Base-by-base conservation (phyloP, 2,113 vertebrate species). In the Brachirus orientalis region DNA sequence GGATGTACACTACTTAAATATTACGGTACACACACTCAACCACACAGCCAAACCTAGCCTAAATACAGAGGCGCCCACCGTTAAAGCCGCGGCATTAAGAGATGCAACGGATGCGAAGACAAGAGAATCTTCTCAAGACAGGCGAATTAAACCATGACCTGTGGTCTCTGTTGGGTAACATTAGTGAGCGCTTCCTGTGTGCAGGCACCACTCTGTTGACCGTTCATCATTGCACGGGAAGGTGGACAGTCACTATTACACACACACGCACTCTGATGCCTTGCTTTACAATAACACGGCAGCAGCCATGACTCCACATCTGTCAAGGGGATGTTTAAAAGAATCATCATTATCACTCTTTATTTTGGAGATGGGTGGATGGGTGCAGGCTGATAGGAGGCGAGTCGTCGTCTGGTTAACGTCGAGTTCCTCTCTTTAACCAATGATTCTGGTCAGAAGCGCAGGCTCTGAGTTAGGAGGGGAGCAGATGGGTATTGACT, bases 291-390 rank as follows among this genome's bases (percentile, higher is more conserved):
- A 90, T 90, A 90, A 90, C 90, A 91, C 61, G 36, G 65, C 75
- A 17, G 78, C 80, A 82, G 78, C 71, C 89, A 87, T 79, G 90
- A 92, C 94, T 89, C 79, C 92, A 93, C 93, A 95, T 95, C 93
- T 94, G 94, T 95, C 95, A 95, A 82, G 89, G 79, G 90, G 93
- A 91, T 95, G 95, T 96, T 96, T 95, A 95, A 55, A 95, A 74
- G 64, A 75, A 92, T 92, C 93, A 93, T 93, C 93, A 94, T 96
- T 96, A 96, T 96, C 94, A 95, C 91, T 94, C 94, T 95, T 92
- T 95, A 94, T 96, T 95, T 75, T 82, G 72, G 69, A 81, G 79
- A 75, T 77, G 64, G 75, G 79, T 60, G 68, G 69, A 76, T 57
- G 75, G 81, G 68, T 17, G 68, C 69, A 50, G 83, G 65, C 78